Evolutionary conservation across 2,113 vertebrate genomes (phyloP), one percentile per base, ranked within the genome.

Genomic region (Pollachius pollachius): DNA sequence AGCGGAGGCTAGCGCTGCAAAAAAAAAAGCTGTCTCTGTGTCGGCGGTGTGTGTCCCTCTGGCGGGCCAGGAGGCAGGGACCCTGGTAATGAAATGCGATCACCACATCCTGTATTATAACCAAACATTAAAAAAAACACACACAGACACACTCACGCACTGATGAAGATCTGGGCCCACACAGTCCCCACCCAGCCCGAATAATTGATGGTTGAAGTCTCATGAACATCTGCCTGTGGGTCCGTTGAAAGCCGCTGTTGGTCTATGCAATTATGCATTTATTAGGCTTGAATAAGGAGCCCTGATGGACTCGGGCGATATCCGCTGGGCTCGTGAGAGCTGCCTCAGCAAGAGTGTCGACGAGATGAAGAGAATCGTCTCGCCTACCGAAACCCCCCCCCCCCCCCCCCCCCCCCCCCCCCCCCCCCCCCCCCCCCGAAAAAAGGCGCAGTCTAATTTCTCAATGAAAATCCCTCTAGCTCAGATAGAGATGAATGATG

Each of bases 11-110:
- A 75, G 75, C 81, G 75, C 84, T 85, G 81, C 81, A 84, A 80
- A 89, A 48, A 48, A 13, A 41, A 41, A 80, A 89, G 85, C 89
- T 84, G 88, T 82, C 87, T 81, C 76, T 54, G 70, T 68, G 81
- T 85, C 84, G 84, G 83, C 84, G 76, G 82, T 86, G 85, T 87
- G 86, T 89, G 86, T 84, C 86, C 80, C 85, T 84, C 79, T 69
- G 71, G 80, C 58, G 67, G 77, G 77, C 4, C 52, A 3, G 71
- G 23, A 75, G 84, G 77, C 83, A 52, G 69, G 78, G 69, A 79
- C 83, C 75, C 81, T 58, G 72, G 80, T 87, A 87, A 85, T 87
- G 80, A 83, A 83, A 85, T 84, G 78, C 80, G 87, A 89, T 86
- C 88, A 67, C 79, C n/a, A 52, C 64, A 76, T 84, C 72, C 70